Conservation (phyloP, 1,140 invertebrate species). For the Teleogryllus occipitalis region DNA sequence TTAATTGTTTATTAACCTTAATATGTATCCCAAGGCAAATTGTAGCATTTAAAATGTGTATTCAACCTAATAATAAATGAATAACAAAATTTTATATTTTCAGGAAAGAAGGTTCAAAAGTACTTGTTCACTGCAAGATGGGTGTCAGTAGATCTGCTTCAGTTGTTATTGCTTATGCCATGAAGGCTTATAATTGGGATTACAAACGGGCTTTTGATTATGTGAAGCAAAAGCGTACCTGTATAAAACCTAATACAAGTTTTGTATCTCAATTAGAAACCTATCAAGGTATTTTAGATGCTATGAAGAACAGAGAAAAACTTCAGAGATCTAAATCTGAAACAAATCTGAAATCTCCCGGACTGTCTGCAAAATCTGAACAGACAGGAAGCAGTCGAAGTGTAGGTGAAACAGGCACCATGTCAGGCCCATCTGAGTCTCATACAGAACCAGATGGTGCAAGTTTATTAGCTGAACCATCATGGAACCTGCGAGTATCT, state of each 20-base stretch:
- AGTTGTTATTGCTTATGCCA: slow-evolving; percentile 94
- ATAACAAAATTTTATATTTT: slow-evolving; percentile 25
- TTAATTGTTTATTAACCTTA: not conserved
- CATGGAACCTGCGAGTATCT: slow-evolving; percentile 7
- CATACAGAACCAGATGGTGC: slow-evolving; percentile 8
- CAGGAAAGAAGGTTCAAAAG: slow-evolving; percentile 77
- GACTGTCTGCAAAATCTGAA: slow-evolving; percentile 30
- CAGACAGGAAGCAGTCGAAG: slow-evolving; percentile 23
- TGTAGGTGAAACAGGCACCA: not conserved
- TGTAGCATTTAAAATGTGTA: not conserved
- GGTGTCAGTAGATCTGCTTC: slow-evolving; percentile 96
- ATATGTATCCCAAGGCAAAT: not conserved
- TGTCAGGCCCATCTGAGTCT: not conserved
- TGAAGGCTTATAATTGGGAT: slow-evolving; percentile 95
- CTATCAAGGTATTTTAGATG: slow-evolving; percentile 91
- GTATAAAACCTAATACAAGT: slow-evolving; percentile 91
- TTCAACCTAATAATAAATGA: not conserved
- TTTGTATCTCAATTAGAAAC: slow-evolving; percentile 91
- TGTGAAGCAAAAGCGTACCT: slow-evolving; percentile 82
- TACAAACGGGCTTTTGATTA: slow-evolving; percentile 80
- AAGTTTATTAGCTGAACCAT: slow-evolving; percentile 6
- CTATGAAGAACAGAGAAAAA: slow-evolving; percentile 92
- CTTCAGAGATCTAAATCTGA: slow-evolving; percentile 86
- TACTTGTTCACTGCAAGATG: slow-evolving; percentile 98
- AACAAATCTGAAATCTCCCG: slow-evolving; percentile 73